These are phyloP conservation scores for Xylota sylvarum DNA, from an alignment of 2,888 invertebrate species.

Conservation along the genomic window DNA sequence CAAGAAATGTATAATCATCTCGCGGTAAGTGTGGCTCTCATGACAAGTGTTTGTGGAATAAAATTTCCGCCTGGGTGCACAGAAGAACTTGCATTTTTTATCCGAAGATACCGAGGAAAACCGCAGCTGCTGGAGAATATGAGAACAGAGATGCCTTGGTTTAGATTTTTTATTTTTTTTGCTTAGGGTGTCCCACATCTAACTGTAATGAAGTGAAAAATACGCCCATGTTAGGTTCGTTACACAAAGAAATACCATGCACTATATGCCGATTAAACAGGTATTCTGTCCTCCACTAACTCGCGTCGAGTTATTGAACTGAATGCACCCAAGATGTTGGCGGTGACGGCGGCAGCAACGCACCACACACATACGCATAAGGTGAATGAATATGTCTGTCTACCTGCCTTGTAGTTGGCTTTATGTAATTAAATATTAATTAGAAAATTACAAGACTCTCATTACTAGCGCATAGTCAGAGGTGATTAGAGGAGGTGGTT, in stretches of 20 bases:
- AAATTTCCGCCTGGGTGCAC: constrained; percentile 29
- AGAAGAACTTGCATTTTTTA: constrained; percentile 33
- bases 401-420: constrained; percentile 28
- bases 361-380: constrained; percentile 26
- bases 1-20: background rate
- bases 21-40: background rate
- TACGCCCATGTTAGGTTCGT: constrained; percentile 35
- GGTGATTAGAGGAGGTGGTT: constrained; percentile 16
- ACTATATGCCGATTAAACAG: constrained; percentile 38
- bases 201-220: constrained; percentile 32
- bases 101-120: background rate
- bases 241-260: constrained; percentile 55
- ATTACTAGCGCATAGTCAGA: constrained; percentile 14
- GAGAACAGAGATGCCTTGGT: background rate
- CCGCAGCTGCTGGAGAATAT: background rate
- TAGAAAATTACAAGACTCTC: constrained; percentile 48
- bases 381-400: constrained; percentile 7
- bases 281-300: constrained; percentile 52
- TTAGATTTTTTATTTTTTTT: background rate
- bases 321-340: constrained; percentile 15
- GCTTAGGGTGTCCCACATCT: constrained; percentile 28
- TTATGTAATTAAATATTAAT: constrained; percentile 71
- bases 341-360: background rate
- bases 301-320: constrained; percentile 17
- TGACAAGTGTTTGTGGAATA: background rate